phyloP scores from a whole-genome alignment of 2,113 vertebrate species.

The Zapornia atra region DNA sequence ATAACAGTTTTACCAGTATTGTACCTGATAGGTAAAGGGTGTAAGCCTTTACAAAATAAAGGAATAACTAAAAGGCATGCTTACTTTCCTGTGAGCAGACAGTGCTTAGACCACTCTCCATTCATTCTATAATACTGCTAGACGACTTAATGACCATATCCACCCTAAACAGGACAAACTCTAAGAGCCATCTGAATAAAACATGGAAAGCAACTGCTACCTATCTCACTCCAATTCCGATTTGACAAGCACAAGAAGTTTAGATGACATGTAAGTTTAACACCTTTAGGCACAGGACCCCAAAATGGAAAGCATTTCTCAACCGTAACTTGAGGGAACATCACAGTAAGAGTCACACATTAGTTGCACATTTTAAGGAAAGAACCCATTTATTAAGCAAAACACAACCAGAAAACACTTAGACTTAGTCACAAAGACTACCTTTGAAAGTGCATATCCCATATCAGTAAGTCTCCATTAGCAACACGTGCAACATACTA shows the following conservation, averaged over 20 bases:
- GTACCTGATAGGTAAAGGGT: not conserved
- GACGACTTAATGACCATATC: not conserved
- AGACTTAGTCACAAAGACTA: not conserved
- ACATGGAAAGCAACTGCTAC: not conserved
- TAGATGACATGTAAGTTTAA: not conserved
- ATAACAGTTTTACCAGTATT: not conserved
- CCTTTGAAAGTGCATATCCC: not conserved
- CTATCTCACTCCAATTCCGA: not conserved
- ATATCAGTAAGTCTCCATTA: not conserved
- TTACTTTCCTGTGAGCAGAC: not conserved
- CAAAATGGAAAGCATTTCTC: not conserved
- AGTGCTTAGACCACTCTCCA: not conserved
- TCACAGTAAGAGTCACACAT: not conserved
- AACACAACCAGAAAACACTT: not conserved
- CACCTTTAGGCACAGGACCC: not conserved
- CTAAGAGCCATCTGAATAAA: not conserved
- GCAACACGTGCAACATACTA: not conserved
- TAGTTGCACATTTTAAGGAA: not conserved
- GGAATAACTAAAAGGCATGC: not conserved
- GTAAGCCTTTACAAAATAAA: not conserved
- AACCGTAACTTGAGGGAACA: not conserved
- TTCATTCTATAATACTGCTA: not conserved
- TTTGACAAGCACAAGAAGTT: not conserved
- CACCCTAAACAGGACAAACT: not conserved
- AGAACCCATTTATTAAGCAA: not conserved